Base-by-base conservation (phyloP, 2,113 vertebrate genomes). In the Urocynchramus pylzowi region DNA sequence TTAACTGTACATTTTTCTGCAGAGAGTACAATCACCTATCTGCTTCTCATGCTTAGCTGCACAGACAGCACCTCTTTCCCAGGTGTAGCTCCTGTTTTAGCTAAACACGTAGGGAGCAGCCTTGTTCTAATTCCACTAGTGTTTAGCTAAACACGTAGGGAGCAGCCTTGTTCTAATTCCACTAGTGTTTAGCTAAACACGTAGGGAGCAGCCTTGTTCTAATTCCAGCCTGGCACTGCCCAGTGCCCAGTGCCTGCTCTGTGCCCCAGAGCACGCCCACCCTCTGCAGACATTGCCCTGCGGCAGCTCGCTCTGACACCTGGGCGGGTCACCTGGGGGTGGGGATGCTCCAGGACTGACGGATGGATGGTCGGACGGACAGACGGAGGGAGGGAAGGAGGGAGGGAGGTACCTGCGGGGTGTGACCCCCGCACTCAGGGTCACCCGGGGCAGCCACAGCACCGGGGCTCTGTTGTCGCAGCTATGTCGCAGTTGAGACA, bases 271-370 rank as follows among this genome's bases (percentile, higher is more conserved):
- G 54, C 49, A 2, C 22, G 26, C 19, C 4, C 47, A 50, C 1
- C 16, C 26, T 0, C 45, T 2, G 16, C 4, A 2, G n/a, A 2
- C 35, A 6, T 5, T 1, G 27, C 41, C 0, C 23, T 19, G 16
- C 3, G 6, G n/a, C 11, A 5, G 54, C 52, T n/a, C 3, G 0
- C 11, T 8, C 60, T 30, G 1, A 18, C 26, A 20, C 56, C 50
- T 1, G 1, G 0, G 10, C 35, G 4, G 75, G 30, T n/a, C n/a
- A n/a, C n/a, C n/a, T n/a, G n/a, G n/a, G n/a, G n/a, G n/a, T n/a
- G n/a, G n/a, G n/a, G n/a, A n/a, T n/a, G n/a, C n/a, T n/a, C n/a
- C n/a, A n/a, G n/a, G n/a, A n/a, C n/a, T n/a, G n/a, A n/a, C n/a
- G n/a, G n/a, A n/a, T n/a, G n/a, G n/a, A n/a, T n/a, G n/a, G n/a